Conservation (phyloP, 2,888 invertebrate species). For the Lycaena phlaeas region DNA sequence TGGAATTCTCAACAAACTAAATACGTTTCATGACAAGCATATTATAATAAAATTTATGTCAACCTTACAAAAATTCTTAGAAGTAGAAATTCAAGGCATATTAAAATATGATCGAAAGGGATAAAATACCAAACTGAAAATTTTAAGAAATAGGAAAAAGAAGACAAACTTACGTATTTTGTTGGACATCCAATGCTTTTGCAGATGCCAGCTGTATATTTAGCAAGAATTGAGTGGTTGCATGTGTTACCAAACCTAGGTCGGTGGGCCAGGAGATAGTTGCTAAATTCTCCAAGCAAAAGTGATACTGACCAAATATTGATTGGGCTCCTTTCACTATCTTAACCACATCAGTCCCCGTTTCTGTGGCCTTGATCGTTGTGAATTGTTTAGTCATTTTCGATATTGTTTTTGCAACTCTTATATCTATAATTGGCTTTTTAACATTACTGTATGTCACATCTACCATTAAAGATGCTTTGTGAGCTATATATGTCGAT, state of each 20-base stretch:
- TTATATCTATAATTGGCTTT: slow-evolving; percentile 38
- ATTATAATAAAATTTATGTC: too few relatives aligned
- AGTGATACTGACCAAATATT: slow-evolving; percentile 77
- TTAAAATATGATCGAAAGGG: too few relatives aligned
- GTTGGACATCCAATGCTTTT: slow-evolving; percentile 61
- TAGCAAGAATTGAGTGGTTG: slow-evolving; percentile 74
- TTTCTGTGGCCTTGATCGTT: slow-evolving; percentile 35
- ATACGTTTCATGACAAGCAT: too few relatives aligned
- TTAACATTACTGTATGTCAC: slow-evolving; percentile 63
- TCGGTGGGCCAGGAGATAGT: slow-evolving; percentile 76
- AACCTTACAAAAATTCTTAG: too few relatives aligned
- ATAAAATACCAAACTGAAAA: too few relatives aligned
- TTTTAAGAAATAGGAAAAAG: too few relatives aligned
- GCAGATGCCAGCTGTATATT: slow-evolving; percentile 65
- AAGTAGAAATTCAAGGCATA: too few relatives aligned
- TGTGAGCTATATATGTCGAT: slow-evolving; percentile 65
- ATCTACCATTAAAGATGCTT: slow-evolving; percentile 72
- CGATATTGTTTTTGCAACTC: slow-evolving; percentile 34
- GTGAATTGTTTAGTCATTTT: slow-evolving; percentile 31
- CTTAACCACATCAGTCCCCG: slow-evolving; percentile 48
- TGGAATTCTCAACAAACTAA: too few relatives aligned
- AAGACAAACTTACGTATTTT: slow-evolving; percentile 72
- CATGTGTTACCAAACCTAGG: slow-evolving; percentile 76
- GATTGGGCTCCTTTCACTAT: slow-evolving; percentile 71
- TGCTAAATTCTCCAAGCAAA: slow-evolving; percentile 78